A percentile compares a stretch with the other conserved stretches of the same genome.
Evolutionary conservation across 2,888 invertebrate genomes (phyloP).

Genomic region (Lordiphosa andalusiaca): DNA sequence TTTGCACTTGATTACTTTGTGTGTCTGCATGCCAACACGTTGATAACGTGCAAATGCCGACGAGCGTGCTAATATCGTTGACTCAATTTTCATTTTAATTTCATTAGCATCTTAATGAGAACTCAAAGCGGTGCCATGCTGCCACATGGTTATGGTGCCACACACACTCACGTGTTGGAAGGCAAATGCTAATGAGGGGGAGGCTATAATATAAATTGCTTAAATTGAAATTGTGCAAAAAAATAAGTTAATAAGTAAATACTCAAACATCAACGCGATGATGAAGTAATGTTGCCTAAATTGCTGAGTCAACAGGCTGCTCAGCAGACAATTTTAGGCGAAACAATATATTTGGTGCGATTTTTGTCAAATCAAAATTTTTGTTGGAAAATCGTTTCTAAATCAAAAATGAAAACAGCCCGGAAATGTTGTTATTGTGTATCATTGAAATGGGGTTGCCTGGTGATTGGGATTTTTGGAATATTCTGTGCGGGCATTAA

Average conservation of each 20-base stretch:
- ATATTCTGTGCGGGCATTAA: conserved; percentile 3
- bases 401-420: conserved; percentile 10
- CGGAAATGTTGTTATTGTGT: conserved; percentile 20
- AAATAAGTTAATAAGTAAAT: conserved; percentile 30
- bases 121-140: conserved; percentile 42
- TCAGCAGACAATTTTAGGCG: too few species aligned
- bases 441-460: conserved; percentile 24
- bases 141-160: conserved; percentile 19
- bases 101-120: conserved; percentile 62
- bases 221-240: conserved; percentile 71
- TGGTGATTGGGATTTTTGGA: conserved; percentile 12
- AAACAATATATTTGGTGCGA: conserved; percentile 1
- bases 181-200: conserved; percentile 56
- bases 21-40: background rate
- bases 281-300: conserved; percentile 41
- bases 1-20: conserved; percentile 8
- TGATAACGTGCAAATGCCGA: conserved; percentile 5
- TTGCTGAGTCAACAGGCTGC: too few species aligned
- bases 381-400: too few species aligned
- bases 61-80: conserved; percentile 25
- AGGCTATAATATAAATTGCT: conserved; percentile 69
- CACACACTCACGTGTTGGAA: conserved; percentile 22
- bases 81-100: conserved; percentile 52
- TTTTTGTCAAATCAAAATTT: conserved; percentile 22
- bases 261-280: conserved; percentile 18